Evolutionary conservation across 2,797 vertebrate genomes (phyloP), one percentile per base, ranked within the genome.

Genomic region (Hippopotamyrus pictus): DNA sequence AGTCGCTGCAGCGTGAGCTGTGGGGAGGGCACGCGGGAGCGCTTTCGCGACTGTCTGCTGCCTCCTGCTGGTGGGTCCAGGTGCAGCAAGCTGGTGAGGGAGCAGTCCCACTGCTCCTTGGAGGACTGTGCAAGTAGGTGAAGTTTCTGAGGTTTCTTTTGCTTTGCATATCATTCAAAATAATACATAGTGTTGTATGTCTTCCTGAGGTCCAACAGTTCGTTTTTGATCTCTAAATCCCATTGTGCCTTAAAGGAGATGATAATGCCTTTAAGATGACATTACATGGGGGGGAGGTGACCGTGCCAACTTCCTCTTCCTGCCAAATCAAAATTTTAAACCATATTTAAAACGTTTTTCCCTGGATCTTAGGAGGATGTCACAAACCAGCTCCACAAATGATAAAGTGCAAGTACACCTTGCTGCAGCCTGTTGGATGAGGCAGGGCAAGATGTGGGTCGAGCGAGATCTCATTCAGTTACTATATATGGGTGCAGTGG

Each of bases 1-100:
- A 98, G 96, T 84, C 92, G 93, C 1, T 99, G 99, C 94, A 99
- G 98, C 0, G 94, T 97, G 91, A 97, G 96, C 25, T 99, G 99
- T 3, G 98, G 98, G 6, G 97, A 99, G 0, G 99, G 98, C 0
- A 91, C 97, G 90, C 96, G 99, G 92, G 96, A 99, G 90, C 96
- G 99, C 57, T 92, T 93, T 90, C 96, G 98, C 0, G 93, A 95
- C 90, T 99, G 99, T 93, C 93, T 98, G 91, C 93, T 95, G 89
- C 95, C 97, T 91, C 96, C 94, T 2, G 93, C 94, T 0, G 95
- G 93, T 0, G 94, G 95, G 41, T 89, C 95, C 22, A 93, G 94
- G 88, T 99, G 99, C 54, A 93, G 93, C 0, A 98, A 97, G 91
- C 93, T 94, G 87, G 91, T 95, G 4, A 97, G 91, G 79, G 97